Percentiles rank a stretch among this genome's conserved stretches.
These are phyloP conservation scores for Azemiops feae DNA, from an alignment of 2,113 vertebrate genomes.

Conservation along the genomic window DNA sequence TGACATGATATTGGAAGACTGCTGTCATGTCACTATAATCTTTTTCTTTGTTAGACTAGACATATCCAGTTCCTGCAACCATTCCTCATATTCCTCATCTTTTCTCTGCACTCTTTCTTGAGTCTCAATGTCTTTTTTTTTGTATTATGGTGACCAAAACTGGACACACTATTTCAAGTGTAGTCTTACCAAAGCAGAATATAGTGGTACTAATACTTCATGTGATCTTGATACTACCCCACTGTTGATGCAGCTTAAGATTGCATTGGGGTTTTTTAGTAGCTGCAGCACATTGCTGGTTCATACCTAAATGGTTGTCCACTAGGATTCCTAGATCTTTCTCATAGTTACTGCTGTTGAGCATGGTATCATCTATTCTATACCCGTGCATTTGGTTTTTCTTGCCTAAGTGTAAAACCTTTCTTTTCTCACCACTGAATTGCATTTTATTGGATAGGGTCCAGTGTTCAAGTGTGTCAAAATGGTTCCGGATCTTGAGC, in stretches of 20 bases:
- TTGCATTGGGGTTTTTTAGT: too few relatives aligned
- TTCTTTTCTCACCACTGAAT: background rate
- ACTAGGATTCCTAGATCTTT: too few relatives aligned
- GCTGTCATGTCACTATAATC: background rate
- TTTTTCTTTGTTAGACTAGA: background rate
- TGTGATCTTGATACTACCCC: too few relatives aligned
- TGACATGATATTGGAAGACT: background rate
- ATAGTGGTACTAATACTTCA: background rate
- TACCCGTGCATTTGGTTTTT: background rate
- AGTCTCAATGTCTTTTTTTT: background rate
- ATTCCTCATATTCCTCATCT: background rate
- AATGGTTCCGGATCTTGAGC: background rate
- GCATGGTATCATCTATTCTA: background rate
- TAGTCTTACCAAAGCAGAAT: background rate
- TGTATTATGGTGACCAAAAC: background rate
- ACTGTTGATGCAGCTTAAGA: too few relatives aligned
- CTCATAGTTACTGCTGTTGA: too few relatives aligned
- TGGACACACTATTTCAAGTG: background rate
- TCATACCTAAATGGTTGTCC: too few relatives aligned
- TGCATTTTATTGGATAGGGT: background rate
- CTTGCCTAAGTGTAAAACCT: background rate
- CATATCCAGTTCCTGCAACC: background rate
- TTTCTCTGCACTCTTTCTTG: background rate
- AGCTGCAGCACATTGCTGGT: background rate
- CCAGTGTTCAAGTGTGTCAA: background rate